Evolutionary conservation across 2,888 invertebrate genomes (phyloP).

Genomic region (Linnaemya tessellans): DNA sequence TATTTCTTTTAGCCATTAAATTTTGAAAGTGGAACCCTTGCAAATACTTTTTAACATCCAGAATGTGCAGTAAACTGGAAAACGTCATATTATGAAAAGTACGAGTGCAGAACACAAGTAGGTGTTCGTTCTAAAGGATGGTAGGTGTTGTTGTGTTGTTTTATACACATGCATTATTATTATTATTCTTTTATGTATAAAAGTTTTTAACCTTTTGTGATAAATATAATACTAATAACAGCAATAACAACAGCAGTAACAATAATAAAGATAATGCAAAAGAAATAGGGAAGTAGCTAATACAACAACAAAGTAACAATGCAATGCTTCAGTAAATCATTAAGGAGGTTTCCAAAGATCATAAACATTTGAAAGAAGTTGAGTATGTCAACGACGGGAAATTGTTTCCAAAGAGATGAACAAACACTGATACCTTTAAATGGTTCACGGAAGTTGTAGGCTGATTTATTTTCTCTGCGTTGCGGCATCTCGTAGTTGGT

Average conservation of each 20-base stretch:
- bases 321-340: constrained; percentile 3
- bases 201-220: constrained; percentile 66
- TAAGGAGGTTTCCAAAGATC: background rate
- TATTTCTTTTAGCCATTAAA: background rate
- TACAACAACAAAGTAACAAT: constrained; percentile 36
- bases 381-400: background rate
- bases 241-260: constrained; percentile 9
- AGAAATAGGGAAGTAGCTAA: constrained; percentile 54
- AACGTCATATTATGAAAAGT: constrained; percentile 57
- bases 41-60: background rate
- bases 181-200: constrained; percentile 21
- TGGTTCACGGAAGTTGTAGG: no score
- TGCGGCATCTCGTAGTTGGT: no score
- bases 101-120: constrained; percentile 45
- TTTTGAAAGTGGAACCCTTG: constrained; percentile 4
- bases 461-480: no score
- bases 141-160: constrained; percentile 55
- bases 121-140: constrained; percentile 56
- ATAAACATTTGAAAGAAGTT: background rate
- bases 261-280: constrained; percentile 37
- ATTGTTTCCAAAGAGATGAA: no score
- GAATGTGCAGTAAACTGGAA: constrained; percentile 57
- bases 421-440: no score
- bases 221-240: constrained; percentile 34
- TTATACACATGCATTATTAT: background rate